phyloP scores from a whole-genome alignment of 2,797 vertebrate species.

The Ctenopoma multispine region DNA sequence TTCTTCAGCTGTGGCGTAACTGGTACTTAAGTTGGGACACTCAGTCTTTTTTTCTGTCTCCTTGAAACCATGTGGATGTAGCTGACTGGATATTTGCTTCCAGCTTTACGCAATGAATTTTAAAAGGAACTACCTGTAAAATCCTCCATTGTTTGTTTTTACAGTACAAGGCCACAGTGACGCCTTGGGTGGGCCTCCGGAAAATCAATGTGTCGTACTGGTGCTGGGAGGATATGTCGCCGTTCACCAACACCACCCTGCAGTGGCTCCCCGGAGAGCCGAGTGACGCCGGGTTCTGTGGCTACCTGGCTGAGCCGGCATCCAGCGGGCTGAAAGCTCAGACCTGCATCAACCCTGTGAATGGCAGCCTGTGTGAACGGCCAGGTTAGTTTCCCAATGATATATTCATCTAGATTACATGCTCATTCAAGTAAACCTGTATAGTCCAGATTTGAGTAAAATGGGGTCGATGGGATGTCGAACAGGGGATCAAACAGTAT shows the following conservation, averaged over 20 bases:
- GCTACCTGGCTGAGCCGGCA: conserved; percentile 92
- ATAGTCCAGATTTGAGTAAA: no score
- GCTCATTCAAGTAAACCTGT: background rate
- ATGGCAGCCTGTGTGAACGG: conserved; percentile 94
- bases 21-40: background rate
- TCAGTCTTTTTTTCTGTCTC: background rate
- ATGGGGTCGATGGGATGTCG: no score
- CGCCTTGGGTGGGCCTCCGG: conserved; percentile 96
- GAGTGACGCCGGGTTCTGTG: conserved; percentile 95
- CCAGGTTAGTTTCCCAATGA: conserved; percentile 81
- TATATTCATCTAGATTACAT: background rate
- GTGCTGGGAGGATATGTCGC: conserved; percentile 99
- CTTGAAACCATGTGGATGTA: no score
- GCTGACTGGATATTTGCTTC: no score
- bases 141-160: conserved; percentile 14
- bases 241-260: conserved; percentile 94
- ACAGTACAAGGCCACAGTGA: conserved; percentile 90
- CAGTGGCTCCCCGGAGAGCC: conserved; percentile 94
- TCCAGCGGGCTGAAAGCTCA: conserved; percentile 91
- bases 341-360: conserved; percentile 93
- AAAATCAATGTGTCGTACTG: conserved; percentile 98
- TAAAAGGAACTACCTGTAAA: background rate
- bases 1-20: background rate
- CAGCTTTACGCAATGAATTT: background rate
- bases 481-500: no score